Evolutionary conservation across 1,140 invertebrate species (phyloP).

Genomic region (Drusus annulatus): DNA sequence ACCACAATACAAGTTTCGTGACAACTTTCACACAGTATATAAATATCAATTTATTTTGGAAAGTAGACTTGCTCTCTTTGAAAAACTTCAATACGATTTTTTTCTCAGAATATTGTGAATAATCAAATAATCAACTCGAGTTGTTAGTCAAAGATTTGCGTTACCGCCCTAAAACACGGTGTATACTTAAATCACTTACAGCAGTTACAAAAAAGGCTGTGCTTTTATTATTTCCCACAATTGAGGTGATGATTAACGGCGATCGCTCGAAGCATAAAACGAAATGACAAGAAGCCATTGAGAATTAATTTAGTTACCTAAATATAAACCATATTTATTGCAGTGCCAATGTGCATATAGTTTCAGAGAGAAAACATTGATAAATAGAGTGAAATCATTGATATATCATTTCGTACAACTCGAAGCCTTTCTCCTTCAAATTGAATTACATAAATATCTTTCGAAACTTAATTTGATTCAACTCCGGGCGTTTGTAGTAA

Average conservation of each 20-base stretch:
- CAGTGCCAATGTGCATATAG: not conserved
- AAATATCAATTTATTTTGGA: too few relatives aligned
- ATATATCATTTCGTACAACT: not conserved
- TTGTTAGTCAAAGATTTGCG: too few relatives aligned
- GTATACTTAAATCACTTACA: too few relatives aligned
- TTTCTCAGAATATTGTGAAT: too few relatives aligned
- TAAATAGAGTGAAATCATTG: slow-evolving; percentile 20
- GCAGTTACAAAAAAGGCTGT: too few relatives aligned
- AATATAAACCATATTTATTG: slow-evolving; percentile 8
- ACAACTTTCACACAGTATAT: too few relatives aligned
- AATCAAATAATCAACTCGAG: too few relatives aligned
- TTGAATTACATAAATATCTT: not conserved
- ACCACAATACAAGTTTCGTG: too few relatives aligned
- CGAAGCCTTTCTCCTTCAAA: slow-evolving; percentile 13
- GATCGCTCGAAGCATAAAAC: not conserved
- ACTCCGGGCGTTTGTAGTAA: not conserved
- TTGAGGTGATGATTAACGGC: not conserved
- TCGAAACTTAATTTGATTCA: not conserved
- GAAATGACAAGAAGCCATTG: not conserved
- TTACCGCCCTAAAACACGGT: too few relatives aligned
- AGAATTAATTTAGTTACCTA: not conserved
- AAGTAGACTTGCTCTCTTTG: too few relatives aligned
- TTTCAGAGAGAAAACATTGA: slow-evolving; percentile 21
- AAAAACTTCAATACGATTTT: too few relatives aligned
- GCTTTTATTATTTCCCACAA: not conserved